Base-by-base conservation (phyloP, 1,140 invertebrate species). In the Scaptomyza hsui region DNA sequence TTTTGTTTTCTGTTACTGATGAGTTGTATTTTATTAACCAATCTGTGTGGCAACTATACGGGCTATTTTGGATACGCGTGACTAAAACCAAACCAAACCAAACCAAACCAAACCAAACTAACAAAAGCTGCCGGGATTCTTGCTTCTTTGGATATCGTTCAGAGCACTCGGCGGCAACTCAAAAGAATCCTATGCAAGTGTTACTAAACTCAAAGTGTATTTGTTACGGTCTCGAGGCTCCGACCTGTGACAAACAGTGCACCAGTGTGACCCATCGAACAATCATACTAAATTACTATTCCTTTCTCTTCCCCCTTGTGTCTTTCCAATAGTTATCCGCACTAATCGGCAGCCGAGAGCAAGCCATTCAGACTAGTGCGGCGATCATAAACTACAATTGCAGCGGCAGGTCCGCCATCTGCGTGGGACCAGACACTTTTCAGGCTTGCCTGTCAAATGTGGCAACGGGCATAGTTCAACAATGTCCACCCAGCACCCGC, bases 141-240 rank as follows among this genome's bases (percentile, higher is more conserved):
- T 86, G 61, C 45, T 88, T 57, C 71, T 86, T 88, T 86, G 82
- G 82, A 86, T 88, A 82, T 72, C 82, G 42, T 72, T 72, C 56
- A 88, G 71, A 88, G 75, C 82, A 55, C 62, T 86, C 71, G 71
- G 78, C 71, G 82, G 85, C 45, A 61, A 88, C 60, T 78, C 82
- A 59, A 78, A 88, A 63, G 64, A 78, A 78, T 61, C 82, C 45
- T 82, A 86, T 86, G 82, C 82, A 86, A 86, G 82, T 86, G 82
- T 67, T 67, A 71, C 32, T 69, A 53, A 73, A 68, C 39, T 64
- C 32, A n/a, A 37, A 83, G 69, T 81, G 68, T 59, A 77, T 51
- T 68, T 71, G 60, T 71, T 65, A 51, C 73, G 59, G 49, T 69
- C 42, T 41, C 35, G 44, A 62, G 18, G 52, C 15, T 53, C 19